Percentiles rank a stretch among this genome's conserved stretches.
These are phyloP conservation scores for Poeciliopsis paucimaculata DNA, from an alignment of 2,797 vertebrate species.

Conservation along the genomic window DNA sequence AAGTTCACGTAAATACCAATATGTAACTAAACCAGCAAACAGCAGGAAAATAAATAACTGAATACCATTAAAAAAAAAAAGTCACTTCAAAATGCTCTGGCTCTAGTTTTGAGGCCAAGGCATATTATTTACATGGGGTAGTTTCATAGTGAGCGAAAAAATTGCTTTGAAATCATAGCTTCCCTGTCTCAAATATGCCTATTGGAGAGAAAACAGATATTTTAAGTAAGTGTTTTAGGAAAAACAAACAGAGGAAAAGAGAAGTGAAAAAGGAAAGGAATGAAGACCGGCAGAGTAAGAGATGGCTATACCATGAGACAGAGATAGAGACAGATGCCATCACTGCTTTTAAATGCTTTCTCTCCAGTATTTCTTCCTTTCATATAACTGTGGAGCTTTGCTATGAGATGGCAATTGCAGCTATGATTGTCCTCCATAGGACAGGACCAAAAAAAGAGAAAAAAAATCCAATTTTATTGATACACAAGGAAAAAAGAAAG, in stretches of 20 bases:
- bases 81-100: background rate
- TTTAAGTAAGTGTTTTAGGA: background rate
- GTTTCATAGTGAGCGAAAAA: background rate
- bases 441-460: slow-evolving; percentile 72
- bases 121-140: background rate
- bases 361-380: slow-evolving; percentile 67
- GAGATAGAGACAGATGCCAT: slow-evolving; percentile 69
- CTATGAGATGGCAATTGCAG: slow-evolving; percentile 73
- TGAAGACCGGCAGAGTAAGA: slow-evolving; percentile 32
- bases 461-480: slow-evolving; percentile 78
- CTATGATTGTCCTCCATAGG: slow-evolving; percentile 72
- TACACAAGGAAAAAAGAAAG: slow-evolving; percentile 66
- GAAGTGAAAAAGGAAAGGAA: slow-evolving; percentile 3
- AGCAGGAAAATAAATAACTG: background rate
- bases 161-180: slow-evolving; percentile 5
- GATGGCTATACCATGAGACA: slow-evolving; percentile 54
- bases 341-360: slow-evolving; percentile 66
- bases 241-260: slow-evolving; percentile 16
- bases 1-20: background rate
- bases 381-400: slow-evolving; percentile 64
- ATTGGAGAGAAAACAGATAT: slow-evolving; percentile 10
- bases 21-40: background rate
- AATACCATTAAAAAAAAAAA: background rate
- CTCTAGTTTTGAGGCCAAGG: background rate
- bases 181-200: slow-evolving; percentile 11